A percentile compares a stretch with the other conserved stretches of the same genome.
These are phyloP conservation scores for Baronia brevicornis DNA, from an alignment of 2,888 invertebrate species.

Conservation along the genomic window DNA sequence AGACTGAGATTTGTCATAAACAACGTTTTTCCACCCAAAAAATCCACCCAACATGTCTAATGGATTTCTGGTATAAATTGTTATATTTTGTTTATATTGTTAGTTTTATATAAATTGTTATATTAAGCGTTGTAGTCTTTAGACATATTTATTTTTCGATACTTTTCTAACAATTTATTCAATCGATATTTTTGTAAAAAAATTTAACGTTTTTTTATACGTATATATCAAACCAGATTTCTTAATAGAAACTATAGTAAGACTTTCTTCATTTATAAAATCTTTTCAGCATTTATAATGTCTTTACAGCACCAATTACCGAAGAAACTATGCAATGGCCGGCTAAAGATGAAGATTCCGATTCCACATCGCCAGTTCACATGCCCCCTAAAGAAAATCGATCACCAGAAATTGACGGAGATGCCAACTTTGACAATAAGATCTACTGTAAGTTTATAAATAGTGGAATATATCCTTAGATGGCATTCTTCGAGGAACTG, in stretches of 20 bases:
- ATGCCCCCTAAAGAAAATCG: constrained; percentile 47
- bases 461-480: neutral
- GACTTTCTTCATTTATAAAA: constrained; percentile 1
- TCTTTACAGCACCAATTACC: constrained; percentile 37
- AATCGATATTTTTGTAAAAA: no score
- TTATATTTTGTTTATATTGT: no score
- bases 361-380: constrained; percentile 43
- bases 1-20: no score
- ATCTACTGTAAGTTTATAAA: constrained; percentile 34
- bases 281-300: no score
- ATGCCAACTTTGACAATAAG: constrained; percentile 49
- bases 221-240: no score
- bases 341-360: constrained; percentile 51
- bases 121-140: neutral
- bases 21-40: no score
- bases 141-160: no score
- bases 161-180: no score
- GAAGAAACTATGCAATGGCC: constrained; percentile 62
- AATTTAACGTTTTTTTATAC: no score
- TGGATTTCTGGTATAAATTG: no score
- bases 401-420: constrained; percentile 37
- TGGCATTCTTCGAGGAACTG: neutral
- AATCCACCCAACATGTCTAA: no score
- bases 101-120: neutral
- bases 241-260: no score